Conservation (phyloP, 2,113 vertebrate species). For the Motacilla tschutschensis region DNA sequence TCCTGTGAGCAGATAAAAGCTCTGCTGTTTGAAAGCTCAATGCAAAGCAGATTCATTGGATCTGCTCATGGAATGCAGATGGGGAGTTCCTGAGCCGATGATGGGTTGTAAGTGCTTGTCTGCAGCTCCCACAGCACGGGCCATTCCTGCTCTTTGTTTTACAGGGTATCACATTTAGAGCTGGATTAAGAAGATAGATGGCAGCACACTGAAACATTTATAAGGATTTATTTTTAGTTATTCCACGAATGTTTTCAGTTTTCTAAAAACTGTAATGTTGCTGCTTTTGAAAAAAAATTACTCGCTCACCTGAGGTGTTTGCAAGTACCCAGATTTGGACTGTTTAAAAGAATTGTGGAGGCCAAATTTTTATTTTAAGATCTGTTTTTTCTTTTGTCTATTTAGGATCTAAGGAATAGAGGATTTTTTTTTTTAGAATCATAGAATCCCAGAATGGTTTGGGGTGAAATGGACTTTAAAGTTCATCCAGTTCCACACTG, state of each 20-base stretch:
- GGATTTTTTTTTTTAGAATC: neutral
- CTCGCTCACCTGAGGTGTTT: neutral
- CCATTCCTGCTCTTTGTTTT: neutral
- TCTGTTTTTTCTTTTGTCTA: neutral
- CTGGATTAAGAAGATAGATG: neutral
- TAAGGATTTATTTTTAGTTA: neutral
- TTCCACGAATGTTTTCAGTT: rapidly evolving
- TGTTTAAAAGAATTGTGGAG: neutral
- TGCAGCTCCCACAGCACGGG: neutral
- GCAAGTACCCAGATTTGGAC: neutral
- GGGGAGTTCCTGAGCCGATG: neutral
- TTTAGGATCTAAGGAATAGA: neutral
- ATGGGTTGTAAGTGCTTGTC: neutral
- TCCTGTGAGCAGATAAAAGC: constrained; percentile 38
- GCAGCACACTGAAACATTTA: neutral
- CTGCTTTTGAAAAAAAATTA: neutral
- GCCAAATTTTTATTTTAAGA: neutral
- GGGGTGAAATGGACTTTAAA: neutral
- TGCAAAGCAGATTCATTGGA: neutral
- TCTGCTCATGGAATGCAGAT: neutral
- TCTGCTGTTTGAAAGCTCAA: neutral
- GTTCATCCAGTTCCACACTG: neutral
- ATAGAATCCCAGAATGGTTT: neutral
- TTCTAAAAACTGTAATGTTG: neutral
- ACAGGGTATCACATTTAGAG: neutral